Evolutionary conservation across 2,888 invertebrate species (phyloP).

Genomic region (Ormyrus pomaceus): DNA sequence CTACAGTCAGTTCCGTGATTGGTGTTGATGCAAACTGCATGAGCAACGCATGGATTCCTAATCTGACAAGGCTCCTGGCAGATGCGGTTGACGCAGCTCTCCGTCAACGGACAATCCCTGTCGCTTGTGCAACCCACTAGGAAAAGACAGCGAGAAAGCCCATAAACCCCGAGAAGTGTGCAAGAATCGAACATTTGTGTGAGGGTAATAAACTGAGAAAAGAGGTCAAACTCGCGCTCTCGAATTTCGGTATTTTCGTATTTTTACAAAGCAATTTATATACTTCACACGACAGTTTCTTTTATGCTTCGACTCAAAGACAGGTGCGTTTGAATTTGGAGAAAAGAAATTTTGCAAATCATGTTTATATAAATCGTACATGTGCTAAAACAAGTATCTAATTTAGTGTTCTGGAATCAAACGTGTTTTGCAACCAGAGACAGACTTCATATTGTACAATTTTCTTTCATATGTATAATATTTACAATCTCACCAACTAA

Average conservation of each 20-base stretch:
- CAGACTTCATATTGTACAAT: conserved; percentile 38
- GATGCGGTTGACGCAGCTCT: conserved; percentile 90
- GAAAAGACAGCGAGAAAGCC: conserved; percentile 67
- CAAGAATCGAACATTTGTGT: conserved; percentile 20
- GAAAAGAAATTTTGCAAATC: conserved; percentile 16
- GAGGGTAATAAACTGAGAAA: conserved; percentile 44
- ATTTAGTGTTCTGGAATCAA: conserved; percentile 24
- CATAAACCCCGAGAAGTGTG: conserved; percentile 68
- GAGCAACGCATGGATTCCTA: conserved; percentile 88
- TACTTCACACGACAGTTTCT: conserved; percentile 6
- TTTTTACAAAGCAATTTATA: conserved; percentile 33
- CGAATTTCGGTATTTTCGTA: not conserved
- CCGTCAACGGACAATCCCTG: conserved; percentile 89
- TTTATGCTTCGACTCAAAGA: not conserved
- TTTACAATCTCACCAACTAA: conserved; percentile 38
- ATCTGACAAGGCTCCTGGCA: conserved; percentile 93
- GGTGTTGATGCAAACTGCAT: conserved; percentile 91
- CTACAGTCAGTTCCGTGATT: conserved; percentile 92
- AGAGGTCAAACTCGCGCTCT: conserved; percentile 1
- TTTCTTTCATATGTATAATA: conserved; percentile 50
- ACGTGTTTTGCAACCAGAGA: conserved; percentile 19
- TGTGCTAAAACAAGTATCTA: conserved; percentile 25
- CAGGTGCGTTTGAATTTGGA: conserved; percentile 46
- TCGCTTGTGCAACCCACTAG: conserved; percentile 90
- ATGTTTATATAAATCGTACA: conserved; percentile 23